Evolutionary conservation across 2,797 vertebrate species (phyloP), one percentile per base, ranked within the genome.

Genomic region (Alauda arvensis): DNA sequence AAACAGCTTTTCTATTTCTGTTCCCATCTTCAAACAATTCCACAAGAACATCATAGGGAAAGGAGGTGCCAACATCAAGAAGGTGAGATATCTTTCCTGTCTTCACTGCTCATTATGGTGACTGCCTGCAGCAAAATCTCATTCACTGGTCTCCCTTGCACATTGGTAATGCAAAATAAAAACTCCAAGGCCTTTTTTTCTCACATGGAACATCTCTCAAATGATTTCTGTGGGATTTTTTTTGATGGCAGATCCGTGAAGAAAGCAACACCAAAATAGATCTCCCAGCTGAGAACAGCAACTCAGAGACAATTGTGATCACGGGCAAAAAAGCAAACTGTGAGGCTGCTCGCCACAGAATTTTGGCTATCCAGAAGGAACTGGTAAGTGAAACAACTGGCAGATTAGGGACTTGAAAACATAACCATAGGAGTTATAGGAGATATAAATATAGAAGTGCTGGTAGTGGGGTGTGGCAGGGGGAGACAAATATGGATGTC

Each of bases 21-120:
- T 99, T 59, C 99, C 99, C 21, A 99, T 99, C 97, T 99, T 99
- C 96, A 99, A 99, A 95, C 99, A 99, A 92, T 99, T 99, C 94
- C 99, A 99, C 95, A 99, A 99, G 96, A 99, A 99, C 96, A 99
- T 99, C 77, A 99, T 99, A 96, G 99, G 99, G 71, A 99, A 99
- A 97, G 99, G 99, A 95, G 99, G 99, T 29, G 98, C 98, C 60
- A 99, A 99, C 93, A 99, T 99, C 84, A 99, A 99, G 93, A 99
- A 99, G 98, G 99, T 99, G 88, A 70, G 78, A 42, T 8, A 29
- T 11, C 17, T 70, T 81, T 59, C 13, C 57, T 83, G 2, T 57
- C 16, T 62, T 60, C 15, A 9, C 21, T 72, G 55, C 43, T 78
- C 33, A 3, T 25, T 49, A 10, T 37, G 42, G 40, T 51, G 60